phyloP scores from a whole-genome alignment of 2,888 invertebrate species.

The Celastrina argiolus region DNA sequence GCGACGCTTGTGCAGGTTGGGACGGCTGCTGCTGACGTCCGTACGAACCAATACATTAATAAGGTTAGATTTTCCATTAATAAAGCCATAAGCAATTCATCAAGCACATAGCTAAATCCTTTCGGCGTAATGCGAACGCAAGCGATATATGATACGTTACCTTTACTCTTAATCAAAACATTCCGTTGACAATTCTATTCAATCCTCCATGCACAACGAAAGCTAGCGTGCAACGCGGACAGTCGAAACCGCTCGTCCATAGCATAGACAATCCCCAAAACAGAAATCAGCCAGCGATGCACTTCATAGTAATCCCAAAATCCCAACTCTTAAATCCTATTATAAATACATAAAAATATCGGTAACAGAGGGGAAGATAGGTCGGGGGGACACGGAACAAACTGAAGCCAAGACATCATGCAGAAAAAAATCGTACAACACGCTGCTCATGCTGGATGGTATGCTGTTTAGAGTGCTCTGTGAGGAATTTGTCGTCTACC shows the following conservation, averaged over 20 bases:
- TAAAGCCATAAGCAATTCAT: conserved; percentile 70
- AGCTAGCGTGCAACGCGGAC: conserved; percentile 76
- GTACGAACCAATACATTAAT: conserved; percentile 79
- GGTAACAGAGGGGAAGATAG: conserved; percentile 36
- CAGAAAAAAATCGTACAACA: conserved; percentile 69
- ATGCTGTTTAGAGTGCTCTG: conserved; percentile 69
- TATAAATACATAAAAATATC: conserved; percentile 21
- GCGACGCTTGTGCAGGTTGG: conserved; percentile 75
- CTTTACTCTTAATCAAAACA: conserved; percentile 61
- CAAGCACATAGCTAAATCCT: conserved; percentile 70
- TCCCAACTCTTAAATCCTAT: conserved; percentile 25
- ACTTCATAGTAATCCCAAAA: conserved; percentile 38
- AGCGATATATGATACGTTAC: conserved; percentile 73
- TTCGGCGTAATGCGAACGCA: conserved; percentile 63
- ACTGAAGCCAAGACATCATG: conserved; percentile 76
- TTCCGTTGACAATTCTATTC: conserved; percentile 69
- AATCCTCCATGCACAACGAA: conserved; percentile 76
- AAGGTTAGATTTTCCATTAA: conserved; percentile 77
- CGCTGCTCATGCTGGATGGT: conserved; percentile 69
- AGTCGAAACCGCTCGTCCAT: conserved; percentile 66
- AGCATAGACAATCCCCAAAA: conserved; percentile 54
- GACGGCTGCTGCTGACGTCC: conserved; percentile 79
- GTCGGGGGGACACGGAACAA: conserved; percentile 54
- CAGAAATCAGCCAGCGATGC: conserved; percentile 49
- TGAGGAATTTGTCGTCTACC: conserved; percentile 44